Percentiles rank a stretch among this genome's conserved stretches.
These are phyloP conservation scores for Cirrhinus mrigala DNA, from an alignment of 2,797 vertebrate species.

Conservation along the genomic window DNA sequence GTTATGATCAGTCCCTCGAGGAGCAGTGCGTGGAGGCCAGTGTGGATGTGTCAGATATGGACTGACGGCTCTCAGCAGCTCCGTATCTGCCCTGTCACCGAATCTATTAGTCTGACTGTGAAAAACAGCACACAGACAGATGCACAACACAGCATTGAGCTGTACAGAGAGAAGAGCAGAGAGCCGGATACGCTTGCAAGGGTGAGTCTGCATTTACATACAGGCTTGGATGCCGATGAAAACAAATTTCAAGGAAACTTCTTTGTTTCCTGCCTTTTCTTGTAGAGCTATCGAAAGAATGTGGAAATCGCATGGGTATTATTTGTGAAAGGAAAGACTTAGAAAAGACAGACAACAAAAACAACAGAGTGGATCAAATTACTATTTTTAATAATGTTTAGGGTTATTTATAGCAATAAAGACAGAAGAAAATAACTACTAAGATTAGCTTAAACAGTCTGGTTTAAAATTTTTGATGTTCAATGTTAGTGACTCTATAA, in stretches of 20 bases:
- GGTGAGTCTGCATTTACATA: constrained; percentile 70
- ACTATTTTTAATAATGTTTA: not conserved
- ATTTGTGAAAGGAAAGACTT: not conserved
- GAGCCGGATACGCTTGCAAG: constrained; percentile 74
- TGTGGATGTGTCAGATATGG: constrained; percentile 78
- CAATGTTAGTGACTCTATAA: not conserved
- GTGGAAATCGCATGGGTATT: not conserved
- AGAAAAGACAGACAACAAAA: not conserved
- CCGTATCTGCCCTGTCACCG: constrained; percentile 75
- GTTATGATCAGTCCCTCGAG: constrained; percentile 70
- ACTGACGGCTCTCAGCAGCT: constrained; percentile 72
- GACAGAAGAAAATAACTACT: not conserved
- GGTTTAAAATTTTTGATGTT: not conserved
- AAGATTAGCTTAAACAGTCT: not conserved
- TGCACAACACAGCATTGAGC: constrained; percentile 73
- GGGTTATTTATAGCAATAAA: not conserved
- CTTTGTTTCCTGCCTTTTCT: not conserved
- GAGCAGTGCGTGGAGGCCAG: constrained; percentile 62
- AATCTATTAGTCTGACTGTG: constrained; percentile 78
- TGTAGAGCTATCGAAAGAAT: not conserved
- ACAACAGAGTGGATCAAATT: not conserved
- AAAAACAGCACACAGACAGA: constrained; percentile 63
- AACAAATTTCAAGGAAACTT: not conserved
- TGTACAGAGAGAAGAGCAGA: constrained; percentile 81
- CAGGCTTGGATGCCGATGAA: not conserved